Conservation (phyloP, 2,797 vertebrate species). For the Lophius americanus region DNA sequence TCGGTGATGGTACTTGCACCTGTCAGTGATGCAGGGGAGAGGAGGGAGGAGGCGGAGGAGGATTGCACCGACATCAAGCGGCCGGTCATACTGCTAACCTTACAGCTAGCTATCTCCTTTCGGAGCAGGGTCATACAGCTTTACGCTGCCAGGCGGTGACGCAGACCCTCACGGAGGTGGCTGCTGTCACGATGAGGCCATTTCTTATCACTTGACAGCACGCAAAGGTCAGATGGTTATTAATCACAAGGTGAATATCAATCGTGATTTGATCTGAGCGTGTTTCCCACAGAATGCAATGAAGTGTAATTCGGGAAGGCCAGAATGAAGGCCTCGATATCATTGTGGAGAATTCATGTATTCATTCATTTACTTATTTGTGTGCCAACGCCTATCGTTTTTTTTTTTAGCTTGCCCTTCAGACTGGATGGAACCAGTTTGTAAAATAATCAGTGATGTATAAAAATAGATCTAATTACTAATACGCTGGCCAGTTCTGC, state of each 20-base stretch:
- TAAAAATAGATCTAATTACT: background rate
- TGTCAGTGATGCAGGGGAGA: constrained; percentile 44
- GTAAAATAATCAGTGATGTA: background rate
- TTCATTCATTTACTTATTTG: constrained; percentile 12
- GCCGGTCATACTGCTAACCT: background rate
- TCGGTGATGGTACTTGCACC: constrained; percentile 43
- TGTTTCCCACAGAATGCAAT: background rate
- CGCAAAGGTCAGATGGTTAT: background rate
- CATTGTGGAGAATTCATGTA: background rate
- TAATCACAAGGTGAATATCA: background rate
- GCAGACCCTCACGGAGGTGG: constrained; percentile 35
- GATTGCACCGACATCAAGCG: constrained; percentile 16
- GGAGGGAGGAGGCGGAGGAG: constrained; percentile 16
- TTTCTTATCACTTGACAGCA: constrained; percentile 13
- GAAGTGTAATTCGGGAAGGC: background rate
- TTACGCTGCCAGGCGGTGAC: constrained; percentile 39
- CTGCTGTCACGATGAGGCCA: constrained; percentile 23
- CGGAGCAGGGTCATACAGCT: background rate
- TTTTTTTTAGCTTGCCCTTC: background rate
- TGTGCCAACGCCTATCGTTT: background rate
- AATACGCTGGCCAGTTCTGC: no score
- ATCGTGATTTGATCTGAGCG: background rate
- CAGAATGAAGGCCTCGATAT: constrained; percentile 28
- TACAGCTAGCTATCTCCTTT: background rate
- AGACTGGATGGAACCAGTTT: constrained; percentile 8